Base-by-base conservation (phyloP, 2,797 vertebrate genomes). In the Phalloptychus januarius region DNA sequence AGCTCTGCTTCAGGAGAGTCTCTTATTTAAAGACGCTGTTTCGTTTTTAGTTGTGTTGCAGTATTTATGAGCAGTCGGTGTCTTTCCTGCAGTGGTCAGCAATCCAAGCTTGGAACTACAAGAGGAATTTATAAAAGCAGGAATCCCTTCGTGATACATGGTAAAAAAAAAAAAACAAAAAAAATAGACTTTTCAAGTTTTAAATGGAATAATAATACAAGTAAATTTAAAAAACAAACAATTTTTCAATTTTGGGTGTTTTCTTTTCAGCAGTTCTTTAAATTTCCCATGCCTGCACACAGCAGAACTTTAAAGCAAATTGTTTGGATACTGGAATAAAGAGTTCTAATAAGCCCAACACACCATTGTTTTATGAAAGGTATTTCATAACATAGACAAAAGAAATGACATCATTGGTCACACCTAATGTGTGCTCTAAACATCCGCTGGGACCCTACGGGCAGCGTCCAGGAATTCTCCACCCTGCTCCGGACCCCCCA, bases 381-480 rank as follows among this genome's bases (percentile, higher is more conserved):
- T 85, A 88, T 94, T 94, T 92, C 81, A 92, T 93, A 94, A 92
- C 82, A 82, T 84, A 87, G 91, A 95, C 94, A 95, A 95, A 96
- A 94, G 93, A 84, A 78, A 86, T 96, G 91, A 96, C 93, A 95
- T 95, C 92, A 96, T 86, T 46, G 92, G 93, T 94, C 91, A 93
- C 93, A 94, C 92, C 93, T 94, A 91, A 89, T 91, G 92, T 92
- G 88, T 92, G 92, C 91, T 91, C 92, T 94, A 96, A 95, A 95
- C 95, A 95, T 95, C 94, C 93, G 92, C 72, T 92, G 87, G 91
- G 86, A 86, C 93, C 77, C 82, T 92, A 86, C 84, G 94, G 85
- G 88, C 93, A 91, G 93, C 85, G 94, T 96, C 94, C 95, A 96
- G 95, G 94, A 95, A 96, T 96, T 96, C 94, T 94, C 92, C 93